Percentiles rank a stretch among this genome's conserved stretches.
Conservation (phyloP, 2,113 vertebrate genomes). For the Cyprinodon variegatus region DNA sequence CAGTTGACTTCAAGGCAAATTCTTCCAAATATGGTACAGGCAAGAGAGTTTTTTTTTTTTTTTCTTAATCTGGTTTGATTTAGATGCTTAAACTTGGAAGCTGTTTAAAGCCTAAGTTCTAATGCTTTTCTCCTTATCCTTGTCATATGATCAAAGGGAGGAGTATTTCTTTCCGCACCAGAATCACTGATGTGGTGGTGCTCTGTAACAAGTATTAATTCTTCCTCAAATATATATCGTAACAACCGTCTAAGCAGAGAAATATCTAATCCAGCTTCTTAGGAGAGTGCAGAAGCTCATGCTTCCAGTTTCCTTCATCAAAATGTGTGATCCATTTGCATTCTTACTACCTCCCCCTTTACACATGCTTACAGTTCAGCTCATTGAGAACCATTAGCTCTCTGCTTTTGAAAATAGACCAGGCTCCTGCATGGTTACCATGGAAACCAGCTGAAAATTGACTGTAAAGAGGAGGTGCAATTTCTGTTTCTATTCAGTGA, state of each 20-base stretch:
- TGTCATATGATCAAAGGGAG: neutral
- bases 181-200: slow-evolving; percentile 13
- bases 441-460: slow-evolving; percentile 69
- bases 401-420: slow-evolving; percentile 71
- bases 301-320: slow-evolving; percentile 42
- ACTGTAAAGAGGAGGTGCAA: slow-evolving; percentile 45
- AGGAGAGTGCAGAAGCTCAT: slow-evolving; percentile 18
- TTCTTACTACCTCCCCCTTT: slow-evolving; percentile 54
- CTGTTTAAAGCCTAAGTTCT: neutral
- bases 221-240: slow-evolving; percentile 16
- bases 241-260: slow-evolving; percentile 36
- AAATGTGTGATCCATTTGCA: slow-evolving; percentile 53
- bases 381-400: slow-evolving; percentile 64
- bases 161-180: slow-evolving; percentile 7
- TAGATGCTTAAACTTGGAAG: neutral
- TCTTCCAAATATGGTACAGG: too few species aligned
- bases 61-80: neutral
- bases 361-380: slow-evolving; percentile 46
- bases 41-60: too few species aligned
- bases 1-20: too few species aligned
- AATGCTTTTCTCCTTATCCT: neutral
- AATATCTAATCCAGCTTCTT: slow-evolving; percentile 48
- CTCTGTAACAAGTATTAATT: slow-evolving; percentile 28
- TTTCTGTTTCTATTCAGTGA: slow-evolving; percentile 33
- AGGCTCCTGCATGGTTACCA: slow-evolving; percentile 70